Percentiles rank a stretch among this genome's conserved stretches.
Conservation (phyloP, 2,113 vertebrate genomes). For the Rallus limicola region DNA sequence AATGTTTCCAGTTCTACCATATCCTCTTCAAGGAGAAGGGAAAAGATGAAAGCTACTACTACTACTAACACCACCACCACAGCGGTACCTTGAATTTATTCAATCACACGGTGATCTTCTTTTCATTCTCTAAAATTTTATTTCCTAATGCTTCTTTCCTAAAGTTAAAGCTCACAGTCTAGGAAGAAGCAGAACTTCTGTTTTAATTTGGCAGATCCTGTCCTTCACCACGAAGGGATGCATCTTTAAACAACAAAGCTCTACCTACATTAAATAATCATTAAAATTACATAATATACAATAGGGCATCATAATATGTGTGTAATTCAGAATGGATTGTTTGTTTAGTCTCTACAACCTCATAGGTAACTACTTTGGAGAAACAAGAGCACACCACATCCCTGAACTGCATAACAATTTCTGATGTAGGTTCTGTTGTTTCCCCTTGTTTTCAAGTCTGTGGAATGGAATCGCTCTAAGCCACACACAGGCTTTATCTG, state of each 20-base stretch:
- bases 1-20: background rate
- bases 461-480: background rate
- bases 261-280: background rate
- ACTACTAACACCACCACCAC: background rate
- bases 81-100: background rate
- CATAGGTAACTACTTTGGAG: background rate
- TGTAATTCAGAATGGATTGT: background rate
- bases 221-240: background rate
- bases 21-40: background rate
- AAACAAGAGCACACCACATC: background rate
- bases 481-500: background rate
- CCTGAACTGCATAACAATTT: background rate
- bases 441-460: background rate
- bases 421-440: background rate
- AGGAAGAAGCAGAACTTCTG: background rate
- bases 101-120: background rate
- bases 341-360: background rate
- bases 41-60: background rate
- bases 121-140: background rate
- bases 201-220: background rate
- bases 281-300: background rate
- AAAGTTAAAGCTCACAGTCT: background rate
- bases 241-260: background rate
- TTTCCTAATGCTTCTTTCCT: background rate
- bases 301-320: background rate